Evolutionary conservation across 2,888 invertebrate genomes (phyloP).

Genomic region (Unio pictorum): DNA sequence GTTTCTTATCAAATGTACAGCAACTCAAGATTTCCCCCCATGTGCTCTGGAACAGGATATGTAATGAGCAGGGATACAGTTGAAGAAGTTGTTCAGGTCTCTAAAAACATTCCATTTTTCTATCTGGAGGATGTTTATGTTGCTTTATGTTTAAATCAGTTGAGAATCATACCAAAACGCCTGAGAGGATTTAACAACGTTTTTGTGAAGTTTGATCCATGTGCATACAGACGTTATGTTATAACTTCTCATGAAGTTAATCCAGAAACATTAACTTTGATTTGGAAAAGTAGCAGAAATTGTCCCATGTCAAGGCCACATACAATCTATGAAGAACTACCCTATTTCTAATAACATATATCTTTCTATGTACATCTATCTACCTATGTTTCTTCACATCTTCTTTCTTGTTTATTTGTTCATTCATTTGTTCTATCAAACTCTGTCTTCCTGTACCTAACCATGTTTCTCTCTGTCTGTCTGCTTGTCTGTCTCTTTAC

Average conservation of each 20-base stretch:
- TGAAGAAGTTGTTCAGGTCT: constrained; percentile 26
- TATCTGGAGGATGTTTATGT: constrained; percentile 60
- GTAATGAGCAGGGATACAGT: constrained; percentile 47
- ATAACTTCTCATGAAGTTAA: constrained; percentile 47
- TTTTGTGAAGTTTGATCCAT: constrained; percentile 31
- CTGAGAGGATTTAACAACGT: constrained; percentile 48
- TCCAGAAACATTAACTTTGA: constrained; percentile 13
- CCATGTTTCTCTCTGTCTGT: too few species aligned
- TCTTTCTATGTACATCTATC: not conserved
- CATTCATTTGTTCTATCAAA: too few species aligned
- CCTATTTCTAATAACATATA: constrained; percentile 15
- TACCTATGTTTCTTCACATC: not conserved
- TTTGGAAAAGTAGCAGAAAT: constrained; percentile 29
- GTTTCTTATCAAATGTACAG: constrained; percentile 45
- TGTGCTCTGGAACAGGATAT: constrained; percentile 61
- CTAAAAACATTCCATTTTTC: constrained; percentile 54
- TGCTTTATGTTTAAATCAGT: constrained; percentile 46
- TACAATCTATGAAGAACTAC: constrained; percentile 20
- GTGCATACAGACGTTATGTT: constrained; percentile 42
- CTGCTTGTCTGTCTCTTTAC: too few species aligned
- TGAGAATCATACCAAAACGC: constrained; percentile 32
- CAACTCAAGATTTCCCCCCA: constrained; percentile 33
- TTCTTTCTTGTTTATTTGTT: not conserved
- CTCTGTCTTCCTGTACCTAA: too few species aligned
- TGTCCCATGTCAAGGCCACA: constrained; percentile 24